Evolutionary conservation across 2,113 vertebrate genomes (phyloP).

Genomic region (Phyllopteryx taeniolatus): DNA sequence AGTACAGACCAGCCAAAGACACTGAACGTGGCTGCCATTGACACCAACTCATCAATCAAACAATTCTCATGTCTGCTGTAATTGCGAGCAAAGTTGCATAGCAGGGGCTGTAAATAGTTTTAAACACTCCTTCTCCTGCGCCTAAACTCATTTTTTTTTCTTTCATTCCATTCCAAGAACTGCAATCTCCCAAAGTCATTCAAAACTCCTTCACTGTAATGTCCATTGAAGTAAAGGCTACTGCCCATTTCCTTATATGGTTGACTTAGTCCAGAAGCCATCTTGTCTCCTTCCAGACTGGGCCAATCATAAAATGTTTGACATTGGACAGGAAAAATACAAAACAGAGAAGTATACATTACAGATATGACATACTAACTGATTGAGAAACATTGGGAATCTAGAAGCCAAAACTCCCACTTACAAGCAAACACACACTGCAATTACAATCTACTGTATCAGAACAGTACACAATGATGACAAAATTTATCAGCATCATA

Average conservation of each 20-base stretch:
- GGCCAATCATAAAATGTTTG: conserved; percentile 33
- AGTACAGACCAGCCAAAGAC: conserved; percentile 10
- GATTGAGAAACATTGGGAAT: too few species aligned
- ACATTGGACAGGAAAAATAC: not conserved
- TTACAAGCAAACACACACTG: too few species aligned
- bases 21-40: conserved; percentile 9
- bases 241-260: conserved; percentile 48
- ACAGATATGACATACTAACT: not conserved
- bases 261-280: not conserved
- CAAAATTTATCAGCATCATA: too few species aligned
- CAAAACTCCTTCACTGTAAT: conserved; percentile 31
- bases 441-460: too few species aligned
- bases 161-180: not conserved
- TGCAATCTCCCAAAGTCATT: not conserved
- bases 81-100: conserved; percentile 5
- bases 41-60: conserved; percentile 28
- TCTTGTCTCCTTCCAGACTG: conserved; percentile 23
- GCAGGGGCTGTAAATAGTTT: conserved; percentile 18
- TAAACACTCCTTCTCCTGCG: conserved; percentile 21
- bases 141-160: conserved; percentile 22
- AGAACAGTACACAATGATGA: too few species aligned
- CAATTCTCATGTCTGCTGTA: conserved; percentile 7
- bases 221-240: conserved; percentile 42
- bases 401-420: too few species aligned
- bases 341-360: not conserved